Base-by-base conservation (phyloP, 2,888 invertebrate species). In the Marronus borbonicus region DNA sequence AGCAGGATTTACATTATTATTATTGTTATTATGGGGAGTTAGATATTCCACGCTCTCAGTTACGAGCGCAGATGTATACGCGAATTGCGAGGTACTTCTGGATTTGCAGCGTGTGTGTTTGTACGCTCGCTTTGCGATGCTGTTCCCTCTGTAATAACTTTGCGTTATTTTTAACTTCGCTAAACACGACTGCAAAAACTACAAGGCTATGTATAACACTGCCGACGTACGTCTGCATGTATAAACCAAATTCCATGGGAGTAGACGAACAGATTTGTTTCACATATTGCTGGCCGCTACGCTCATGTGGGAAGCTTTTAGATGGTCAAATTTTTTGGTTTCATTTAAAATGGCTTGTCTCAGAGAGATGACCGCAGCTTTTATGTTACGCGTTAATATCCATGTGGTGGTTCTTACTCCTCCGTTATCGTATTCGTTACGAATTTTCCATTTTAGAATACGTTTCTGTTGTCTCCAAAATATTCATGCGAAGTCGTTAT, bases 1-100 rank as follows among this genome's bases (percentile, higher is more conserved):
- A 58, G 20, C 55, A 58, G 55, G 7, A 20, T 58, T 58, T 58
- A 58, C 55, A n/a, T 58, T 58, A 58, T 58, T 58, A 58, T 20
- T 58, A 58, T 58, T 58, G n/a, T 58, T 58, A 58, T 58, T 44
- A 44, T 44, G 12, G 55, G 20, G 55, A 58, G 55, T 20, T 58
- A 58, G 55, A 20, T 58, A 20, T 58, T 58, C 17, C 20, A 58
- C 55, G 20, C 55, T 17, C n/a, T 8, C 20, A 2, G 20, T 58
- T 58, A 58, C 20, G 20, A 58, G 8, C 17, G 17, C 20, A 20
- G 55, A 20, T 55, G 55, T 55, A 20, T 55, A 55, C 55, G 20
- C 55, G 20, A 55, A 55, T 55, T 55, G 55, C 24, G 55, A 55
- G 4, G 8, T 7, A 8, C 55, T 55, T 55, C 20, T n/a, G 8